Evolutionary conservation across 1,140 invertebrate species (phyloP).

Genomic region (Calephelis virginiensis): DNA sequence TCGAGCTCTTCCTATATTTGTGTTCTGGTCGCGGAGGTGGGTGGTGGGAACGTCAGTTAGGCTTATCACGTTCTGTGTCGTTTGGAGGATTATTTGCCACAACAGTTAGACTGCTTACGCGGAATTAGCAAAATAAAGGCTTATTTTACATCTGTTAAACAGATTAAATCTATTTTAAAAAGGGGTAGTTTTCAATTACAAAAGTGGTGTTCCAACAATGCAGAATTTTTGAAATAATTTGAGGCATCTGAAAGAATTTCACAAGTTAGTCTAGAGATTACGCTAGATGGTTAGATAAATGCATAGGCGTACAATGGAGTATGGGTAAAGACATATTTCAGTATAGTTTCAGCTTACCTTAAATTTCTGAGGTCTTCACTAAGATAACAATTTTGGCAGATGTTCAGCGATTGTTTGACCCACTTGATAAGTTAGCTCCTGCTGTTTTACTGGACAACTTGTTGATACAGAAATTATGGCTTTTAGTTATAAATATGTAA

Average conservation of each 20-base stretch:
- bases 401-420: not conserved
- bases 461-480: not conserved
- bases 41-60: too few relatives aligned
- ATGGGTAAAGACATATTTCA: conserved; percentile 1
- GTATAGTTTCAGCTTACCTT: conserved; percentile 1
- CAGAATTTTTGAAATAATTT: conserved; percentile 20
- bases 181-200: conserved; percentile 32
- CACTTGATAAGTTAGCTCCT: not conserved
- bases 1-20: too few relatives aligned
- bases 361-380: not conserved
- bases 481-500: not conserved
- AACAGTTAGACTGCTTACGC: too few relatives aligned
- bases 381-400: not conserved
- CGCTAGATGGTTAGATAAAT: too few relatives aligned
- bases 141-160: too few relatives aligned
- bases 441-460: not conserved
- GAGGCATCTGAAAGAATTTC: too few relatives aligned
- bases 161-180: conserved; percentile 23
- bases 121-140: too few relatives aligned
- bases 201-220: conserved; percentile 35
- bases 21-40: too few relatives aligned
- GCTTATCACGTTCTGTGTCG: too few relatives aligned
- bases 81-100: too few relatives aligned
- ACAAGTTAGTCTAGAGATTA: too few relatives aligned
- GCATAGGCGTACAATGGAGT: not conserved